Base-by-base conservation (phyloP, 2,888 invertebrate species). In the Tricholauxania praeusta region DNA sequence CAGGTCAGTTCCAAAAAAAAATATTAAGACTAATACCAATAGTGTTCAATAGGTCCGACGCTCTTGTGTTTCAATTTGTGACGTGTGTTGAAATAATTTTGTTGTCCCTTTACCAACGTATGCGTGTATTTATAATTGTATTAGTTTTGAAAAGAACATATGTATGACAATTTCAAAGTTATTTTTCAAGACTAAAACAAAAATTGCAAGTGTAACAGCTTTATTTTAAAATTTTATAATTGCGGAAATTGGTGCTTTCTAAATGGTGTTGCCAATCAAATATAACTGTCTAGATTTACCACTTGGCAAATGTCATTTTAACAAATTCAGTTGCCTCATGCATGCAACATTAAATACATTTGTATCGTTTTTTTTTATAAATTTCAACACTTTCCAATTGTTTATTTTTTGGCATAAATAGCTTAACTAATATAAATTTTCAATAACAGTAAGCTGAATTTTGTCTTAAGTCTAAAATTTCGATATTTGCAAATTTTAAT, bases 401-500 rank as follows among this genome's bases (percentile, higher is more conserved):
- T 72, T 68, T 66, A 19, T 65, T 59, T 49, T 57, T 19, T 65
- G 17, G 28, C 65, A 60, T 51, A 74, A 72, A 67, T 52, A 71
- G 51, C 69, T 74, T 72, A 70, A 72, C 51, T 32, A 19, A 62
- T 63, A 73, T 57, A 49, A 53, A 60, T 55, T 66, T 71, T 70
- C 72, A 72, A 62, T 72, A 64, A 64, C 51, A 67, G 51, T 60
- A 17, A 64, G 63, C 68, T 14, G n/a, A 22, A 66, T 59, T 68
- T 72, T 28, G 19, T 47, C 65, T 70, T 70, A 71, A 48, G 48
- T 14, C 65, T 66, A 71, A n/a, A 67, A 71, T 73, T 73, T 71
- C 47, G 70, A 52, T 60, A 70, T 32, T 22, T 60, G 15, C 8
- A n/a, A 28, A 60, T 12, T 75, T 72, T 69, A 17, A 73, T n/a